These are phyloP conservation scores for Apaloderma vittatum DNA, from an alignment of 2,113 vertebrate species.

Conservation along the genomic window DNA sequence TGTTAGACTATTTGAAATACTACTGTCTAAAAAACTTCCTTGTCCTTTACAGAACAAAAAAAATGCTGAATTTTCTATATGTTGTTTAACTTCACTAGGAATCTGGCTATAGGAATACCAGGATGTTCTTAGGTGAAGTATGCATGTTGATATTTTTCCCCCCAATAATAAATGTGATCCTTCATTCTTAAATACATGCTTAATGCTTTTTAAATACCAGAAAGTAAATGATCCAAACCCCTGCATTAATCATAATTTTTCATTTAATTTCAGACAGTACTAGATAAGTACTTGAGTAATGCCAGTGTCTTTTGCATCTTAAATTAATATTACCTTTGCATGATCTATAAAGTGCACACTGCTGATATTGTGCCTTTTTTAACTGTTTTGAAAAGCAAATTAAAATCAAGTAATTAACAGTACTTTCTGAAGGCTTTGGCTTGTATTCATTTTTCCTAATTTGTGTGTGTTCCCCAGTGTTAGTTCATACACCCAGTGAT, in stretches of 20 bases:
- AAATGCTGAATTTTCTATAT: not conserved
- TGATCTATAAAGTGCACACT: not conserved
- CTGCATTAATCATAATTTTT: not conserved
- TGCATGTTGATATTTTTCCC: not conserved
- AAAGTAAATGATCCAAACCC: not conserved
- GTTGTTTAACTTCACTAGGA: not conserved
- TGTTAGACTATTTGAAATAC: not conserved
- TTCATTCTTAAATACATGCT: not conserved
- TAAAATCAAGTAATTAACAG: not conserved
- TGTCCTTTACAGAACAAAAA: not conserved
- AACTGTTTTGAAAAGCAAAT: not conserved
- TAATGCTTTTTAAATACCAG: not conserved
- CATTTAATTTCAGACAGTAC: not conserved
- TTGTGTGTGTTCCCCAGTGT: not conserved
- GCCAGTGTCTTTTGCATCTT: not conserved
- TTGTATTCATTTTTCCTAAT: not conserved
- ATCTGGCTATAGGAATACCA: not conserved
- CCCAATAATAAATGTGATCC: not conserved
- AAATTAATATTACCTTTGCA: not conserved
- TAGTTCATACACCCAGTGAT: not conserved
- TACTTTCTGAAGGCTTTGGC: not conserved
- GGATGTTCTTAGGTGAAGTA: not conserved
- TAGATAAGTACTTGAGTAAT: not conserved
- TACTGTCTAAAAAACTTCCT: not conserved
- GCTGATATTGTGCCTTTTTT: not conserved